Conservation (phyloP, 1,140 invertebrate genomes). For the Nephotettix cincticeps region DNA sequence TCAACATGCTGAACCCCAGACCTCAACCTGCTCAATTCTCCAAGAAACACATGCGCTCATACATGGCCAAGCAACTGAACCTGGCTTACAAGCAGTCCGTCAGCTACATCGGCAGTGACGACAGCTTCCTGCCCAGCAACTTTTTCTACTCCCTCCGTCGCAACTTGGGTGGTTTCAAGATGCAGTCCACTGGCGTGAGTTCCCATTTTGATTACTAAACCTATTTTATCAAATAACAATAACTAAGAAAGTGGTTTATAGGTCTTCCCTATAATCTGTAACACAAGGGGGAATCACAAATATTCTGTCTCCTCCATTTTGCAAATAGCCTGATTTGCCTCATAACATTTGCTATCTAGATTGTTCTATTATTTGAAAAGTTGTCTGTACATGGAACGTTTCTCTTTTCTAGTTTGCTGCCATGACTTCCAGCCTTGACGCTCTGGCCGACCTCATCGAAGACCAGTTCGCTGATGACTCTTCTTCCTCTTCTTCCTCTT, state of each 20-base stretch:
- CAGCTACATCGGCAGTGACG: slow-evolving; percentile 55
- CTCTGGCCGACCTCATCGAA: not conserved
- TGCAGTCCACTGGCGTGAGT: slow-evolving; percentile 44
- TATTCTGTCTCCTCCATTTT: no score
- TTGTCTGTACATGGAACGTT: no score
- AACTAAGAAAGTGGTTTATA: no score
- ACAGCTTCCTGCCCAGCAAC: slow-evolving; percentile 54
- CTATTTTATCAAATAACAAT: no score
- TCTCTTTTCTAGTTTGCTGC: slow-evolving; percentile 1
- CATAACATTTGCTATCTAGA: no score
- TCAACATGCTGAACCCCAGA: slow-evolving; percentile 53
- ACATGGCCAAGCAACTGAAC: slow-evolving; percentile 49
- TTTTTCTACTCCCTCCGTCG: slow-evolving; percentile 46
- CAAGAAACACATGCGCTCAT: slow-evolving; percentile 46
- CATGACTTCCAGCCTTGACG: slow-evolving; percentile 6
- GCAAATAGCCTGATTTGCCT: not conserved
- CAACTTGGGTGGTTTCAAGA: slow-evolving; percentile 51
- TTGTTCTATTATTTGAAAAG: no score
- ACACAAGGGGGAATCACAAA: no score
- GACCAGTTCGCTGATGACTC: slow-evolving; percentile 1
- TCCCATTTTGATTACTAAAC: no score
- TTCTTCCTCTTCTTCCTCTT: slow-evolving; percentile 9
- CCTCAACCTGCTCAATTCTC: slow-evolving; percentile 56
- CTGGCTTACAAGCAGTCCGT: slow-evolving; percentile 46
- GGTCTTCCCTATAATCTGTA: no score